Conservation (phyloP, 2,797 vertebrate genomes). For the Phoxinus dragarum region DNA sequence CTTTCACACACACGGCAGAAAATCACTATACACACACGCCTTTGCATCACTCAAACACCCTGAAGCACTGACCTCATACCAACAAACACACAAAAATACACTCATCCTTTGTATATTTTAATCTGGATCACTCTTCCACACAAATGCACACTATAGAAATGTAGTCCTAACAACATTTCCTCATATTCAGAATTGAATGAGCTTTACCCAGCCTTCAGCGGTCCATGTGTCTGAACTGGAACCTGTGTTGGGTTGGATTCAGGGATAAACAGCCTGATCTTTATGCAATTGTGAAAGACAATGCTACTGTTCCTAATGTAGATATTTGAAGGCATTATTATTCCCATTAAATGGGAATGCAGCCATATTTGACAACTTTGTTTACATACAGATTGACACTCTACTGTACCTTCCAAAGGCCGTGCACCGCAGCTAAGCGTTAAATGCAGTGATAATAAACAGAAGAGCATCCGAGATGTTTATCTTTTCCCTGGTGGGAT, state of each 20-base stretch:
- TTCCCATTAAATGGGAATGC: constrained; percentile 52
- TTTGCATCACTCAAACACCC: constrained; percentile 19
- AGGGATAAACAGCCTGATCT: constrained; percentile 76
- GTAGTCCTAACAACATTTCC: constrained; percentile 23
- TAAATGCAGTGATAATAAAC: background rate
- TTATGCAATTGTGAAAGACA: constrained; percentile 78
- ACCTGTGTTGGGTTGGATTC: constrained; percentile 67
- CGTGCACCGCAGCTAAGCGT: background rate
- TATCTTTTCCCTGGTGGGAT: background rate
- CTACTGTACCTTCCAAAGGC: constrained; percentile 53
- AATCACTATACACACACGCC: constrained; percentile 11
- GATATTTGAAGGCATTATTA: constrained; percentile 53
- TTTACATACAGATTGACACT: constrained; percentile 60
- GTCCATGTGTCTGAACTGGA: constrained; percentile 21
- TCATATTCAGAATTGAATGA: constrained; percentile 33
- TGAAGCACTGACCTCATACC: constrained; percentile 20
- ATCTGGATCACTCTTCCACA: background rate
- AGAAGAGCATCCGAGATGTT: background rate
- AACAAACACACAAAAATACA: constrained; percentile 4
- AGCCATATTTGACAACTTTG: constrained; percentile 59
- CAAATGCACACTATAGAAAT: constrained; percentile 16
- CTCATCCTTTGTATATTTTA: background rate
- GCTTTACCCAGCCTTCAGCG: constrained; percentile 52
- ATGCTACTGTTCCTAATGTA: constrained; percentile 59
- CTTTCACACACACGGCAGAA: constrained; percentile 13